Evolutionary conservation across 2,888 invertebrate species (phyloP).

Genomic region (Neoascia interrupta): DNA sequence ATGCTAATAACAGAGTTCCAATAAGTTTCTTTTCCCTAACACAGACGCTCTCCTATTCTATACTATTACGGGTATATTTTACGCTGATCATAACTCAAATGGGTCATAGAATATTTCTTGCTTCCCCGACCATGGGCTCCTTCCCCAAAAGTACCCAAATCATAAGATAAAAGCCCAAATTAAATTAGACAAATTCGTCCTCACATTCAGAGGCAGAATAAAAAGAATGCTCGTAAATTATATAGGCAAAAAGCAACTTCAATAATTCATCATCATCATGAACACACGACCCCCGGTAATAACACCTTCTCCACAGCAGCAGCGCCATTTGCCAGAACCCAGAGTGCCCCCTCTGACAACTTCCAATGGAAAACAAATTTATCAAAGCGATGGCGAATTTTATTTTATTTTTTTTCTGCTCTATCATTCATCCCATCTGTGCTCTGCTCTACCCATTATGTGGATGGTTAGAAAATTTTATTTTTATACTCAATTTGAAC

Average conservation of each 20-base stretch:
- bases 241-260: conserved; percentile 22
- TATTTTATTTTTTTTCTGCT: conserved; percentile 12
- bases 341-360: conserved; percentile 49
- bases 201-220: conserved; percentile 13
- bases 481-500: conserved; percentile 42
- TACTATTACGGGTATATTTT: too few relatives aligned
- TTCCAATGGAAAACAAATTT: conserved; percentile 56
- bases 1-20: too few relatives aligned
- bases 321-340: neutral
- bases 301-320: conserved; percentile 55
- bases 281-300: conserved; percentile 36
- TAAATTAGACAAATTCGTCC: conserved; percentile 51
- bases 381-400: conserved; percentile 49
- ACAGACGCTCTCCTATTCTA: too few relatives aligned
- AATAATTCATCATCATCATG: conserved; percentile 44
- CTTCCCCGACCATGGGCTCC: too few relatives aligned
- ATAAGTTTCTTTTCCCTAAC: too few relatives aligned
- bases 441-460: conserved; percentile 9
- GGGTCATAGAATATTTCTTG: too few relatives aligned
- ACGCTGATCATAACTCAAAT: too few relatives aligned
- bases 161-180: conserved; percentile 39
- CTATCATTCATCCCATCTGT: conserved; percentile 47
- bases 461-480: conserved; percentile 33
- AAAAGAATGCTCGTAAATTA: conserved; percentile 39
- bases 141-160: too few relatives aligned